Base-by-base conservation (phyloP, 2,797 vertebrate genomes). In the Rhodeus uyekii region DNA sequence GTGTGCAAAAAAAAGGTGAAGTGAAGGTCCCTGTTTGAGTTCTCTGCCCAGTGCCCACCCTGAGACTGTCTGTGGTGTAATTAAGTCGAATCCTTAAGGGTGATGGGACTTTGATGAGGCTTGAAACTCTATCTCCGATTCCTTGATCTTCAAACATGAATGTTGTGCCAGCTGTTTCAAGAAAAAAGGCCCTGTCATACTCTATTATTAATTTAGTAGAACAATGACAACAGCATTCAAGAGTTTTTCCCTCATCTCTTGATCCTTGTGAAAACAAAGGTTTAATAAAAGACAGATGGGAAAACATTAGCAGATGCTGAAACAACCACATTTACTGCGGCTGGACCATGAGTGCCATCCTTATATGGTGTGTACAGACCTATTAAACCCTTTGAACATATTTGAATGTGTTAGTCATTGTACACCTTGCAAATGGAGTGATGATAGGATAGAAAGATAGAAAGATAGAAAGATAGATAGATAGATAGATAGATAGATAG, bases 171-270 rank as follows among this genome's bases (percentile, higher is more conserved):
- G 58, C 53, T 55, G 55, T 77, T 58, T 64, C 32, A 5, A 63
- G 44, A 50, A 64, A 74, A 34, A 55, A 36, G 73, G 18, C 8
- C 34, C 44, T 29, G 78, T 84, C 71, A 75, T 22, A 16, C 42
- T 58, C 67, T 61, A n/a, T 65, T 83, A 63, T 82, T 80, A 76
- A 87, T 34, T 87, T 58, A 84, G 53, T 50, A 53, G 71, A 84
- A 64, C 55, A 46, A 67, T 83, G 75, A 80, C 68, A 75, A 44
- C 24, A 77, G 63, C 58, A 44, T 50, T 78, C 48, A 71, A 75
- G 63, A 82, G 72, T 69, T 78, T 79, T 78, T n/a, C 44, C 80
- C 80, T 36, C 71, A 80, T 83, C 38, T 68, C 83, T 80, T 60
- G n/a, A 82, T 65, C 48, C 44, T 16, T 78, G 61, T 50, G 46